Percentiles rank a stretch among this genome's conserved stretches.
These are phyloP conservation scores for Pangasius mekongensis DNA, from an alignment of 2,797 vertebrate species.

Conservation along the genomic window DNA sequence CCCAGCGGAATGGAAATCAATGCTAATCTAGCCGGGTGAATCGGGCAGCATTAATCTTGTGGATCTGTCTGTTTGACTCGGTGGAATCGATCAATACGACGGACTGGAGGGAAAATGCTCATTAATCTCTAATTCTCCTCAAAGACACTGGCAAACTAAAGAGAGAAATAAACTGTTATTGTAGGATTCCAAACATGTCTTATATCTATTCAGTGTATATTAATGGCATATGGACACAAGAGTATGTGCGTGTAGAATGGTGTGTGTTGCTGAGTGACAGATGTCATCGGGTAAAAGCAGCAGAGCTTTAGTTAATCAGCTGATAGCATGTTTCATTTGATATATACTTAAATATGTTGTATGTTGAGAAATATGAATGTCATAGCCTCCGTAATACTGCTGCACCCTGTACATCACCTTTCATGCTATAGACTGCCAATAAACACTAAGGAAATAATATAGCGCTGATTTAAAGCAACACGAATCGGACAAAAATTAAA, in stretches of 20 bases:
- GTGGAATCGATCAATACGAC: constrained; percentile 78
- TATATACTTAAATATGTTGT: not conserved
- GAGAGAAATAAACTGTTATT: constrained; percentile 37
- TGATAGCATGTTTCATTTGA: not conserved
- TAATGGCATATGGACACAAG: not conserved
- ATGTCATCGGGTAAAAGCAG: not conserved
- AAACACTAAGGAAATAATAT: not conserved
- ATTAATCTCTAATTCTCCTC: constrained; percentile 69
- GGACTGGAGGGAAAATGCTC: constrained; percentile 72
- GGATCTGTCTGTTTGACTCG: constrained; percentile 67
- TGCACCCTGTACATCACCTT: not conserved
- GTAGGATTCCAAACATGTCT: not conserved
- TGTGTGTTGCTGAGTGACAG: not conserved
- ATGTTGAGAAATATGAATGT: not conserved
- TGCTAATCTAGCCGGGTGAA: constrained; percentile 74
- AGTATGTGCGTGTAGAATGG: not conserved
- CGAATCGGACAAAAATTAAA: not conserved
- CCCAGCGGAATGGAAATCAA: constrained; percentile 77
- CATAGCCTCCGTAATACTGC: not conserved
- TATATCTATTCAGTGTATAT: not conserved
- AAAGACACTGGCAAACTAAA: constrained; percentile 24
- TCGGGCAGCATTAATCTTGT: constrained; percentile 76
- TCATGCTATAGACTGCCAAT: not conserved
- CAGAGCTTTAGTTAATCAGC: not conserved
- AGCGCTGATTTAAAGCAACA: not conserved